Evolutionary conservation across 2,888 invertebrate genomes (phyloP), one percentile per base, ranked within the genome.

Genomic region (Mycogona germanica): DNA sequence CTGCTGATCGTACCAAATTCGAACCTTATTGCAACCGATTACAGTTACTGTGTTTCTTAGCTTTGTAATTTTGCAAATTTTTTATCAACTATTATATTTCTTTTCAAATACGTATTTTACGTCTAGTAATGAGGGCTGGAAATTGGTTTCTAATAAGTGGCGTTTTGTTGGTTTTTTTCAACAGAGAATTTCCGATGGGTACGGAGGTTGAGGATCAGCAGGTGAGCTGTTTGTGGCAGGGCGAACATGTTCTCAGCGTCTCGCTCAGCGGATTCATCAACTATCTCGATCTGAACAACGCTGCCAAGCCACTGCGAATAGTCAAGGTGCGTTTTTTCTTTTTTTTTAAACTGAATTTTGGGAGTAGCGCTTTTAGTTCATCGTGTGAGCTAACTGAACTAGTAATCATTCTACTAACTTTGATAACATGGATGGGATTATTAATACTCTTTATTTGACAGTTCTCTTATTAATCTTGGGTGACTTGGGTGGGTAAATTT

Each of bases 211-310:
- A 89, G 64, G 88, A 89, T 68, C 89, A 89, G 69, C 89, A 89
- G 75, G 84, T 98, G 14, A 92, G 95, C 1, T 95, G 96, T 67
- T 73, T 96, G 28, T 99, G 98, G 97, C 91, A 92, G 76, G 87
- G 86, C 44, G 77, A 85, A 53, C 78, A 88, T 68, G 73, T 98
- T 28, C 71, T 98, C 0, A 82, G 91, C 0, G 89, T 98, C 2
- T 93, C 95, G 0, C 75, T 97, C n/a, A 87, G 88, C 60, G 98
- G 98, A 1, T 88, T 88, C 65, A 87, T 98, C 66, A 92, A 84
- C 72, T 97, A 93, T 71, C 73, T 97, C 62, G 91, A 97, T 69
- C 76, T 84, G 6, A 81, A 86, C 60, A 82, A 87, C 72, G 87
- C 95, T 0, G 73, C 78, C 47, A 83, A 80, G 65, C 92, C 93